Evolutionary conservation across 2,888 invertebrate genomes (phyloP), one percentile per base, ranked within the genome.

Genomic region (Stenurella melanura): DNA sequence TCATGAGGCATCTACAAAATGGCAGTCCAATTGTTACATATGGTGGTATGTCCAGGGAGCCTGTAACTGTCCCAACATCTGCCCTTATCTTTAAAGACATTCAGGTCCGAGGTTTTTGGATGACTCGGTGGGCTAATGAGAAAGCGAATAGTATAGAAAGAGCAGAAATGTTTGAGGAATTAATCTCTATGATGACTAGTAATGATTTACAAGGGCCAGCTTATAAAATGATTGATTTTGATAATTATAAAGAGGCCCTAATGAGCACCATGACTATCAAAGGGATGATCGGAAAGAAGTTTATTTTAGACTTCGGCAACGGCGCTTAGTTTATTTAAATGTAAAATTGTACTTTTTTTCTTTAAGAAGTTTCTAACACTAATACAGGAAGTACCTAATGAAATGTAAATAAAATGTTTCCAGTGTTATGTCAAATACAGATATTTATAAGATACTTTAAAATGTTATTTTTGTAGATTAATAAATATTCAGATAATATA

Each of bases 31-130:
- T 98, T 91, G 96, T 99, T 0, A 98, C 98, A 12, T 98, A 98
- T 88, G 99, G 99, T 4, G 97, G 96, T 66, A 98, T 99, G 95
- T 97, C 96, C 0, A 92, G 95, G 79, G 93, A 97, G 84, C 98
- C 99, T 0, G 92, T 97, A 0, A 93, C 92, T 21, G 94, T 96
- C 42, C 94, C 96, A 15, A 95, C 96, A 0, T 94, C 95, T 0
- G 92, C 94, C 15, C 91, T 96, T 56, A 95, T 97, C 82, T 98
- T 99, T 86, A 95, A 95, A 87, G 95, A 98, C 89, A 91, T 96
- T 54, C 89, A 90, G 17, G 92, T 96, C 63, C 90, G 91, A 83
- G 98, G 96, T 73, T 99, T 96, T 89, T 96, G 98, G 97, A 95
- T 98, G 94, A 94, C 95, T 0, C 90, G 94, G 42, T 99, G 98